Evolutionary conservation across 30 jellyfish, hydroid and myxozoan species (phyloP).

Genomic region (Catostylus mosaicus): DNA sequence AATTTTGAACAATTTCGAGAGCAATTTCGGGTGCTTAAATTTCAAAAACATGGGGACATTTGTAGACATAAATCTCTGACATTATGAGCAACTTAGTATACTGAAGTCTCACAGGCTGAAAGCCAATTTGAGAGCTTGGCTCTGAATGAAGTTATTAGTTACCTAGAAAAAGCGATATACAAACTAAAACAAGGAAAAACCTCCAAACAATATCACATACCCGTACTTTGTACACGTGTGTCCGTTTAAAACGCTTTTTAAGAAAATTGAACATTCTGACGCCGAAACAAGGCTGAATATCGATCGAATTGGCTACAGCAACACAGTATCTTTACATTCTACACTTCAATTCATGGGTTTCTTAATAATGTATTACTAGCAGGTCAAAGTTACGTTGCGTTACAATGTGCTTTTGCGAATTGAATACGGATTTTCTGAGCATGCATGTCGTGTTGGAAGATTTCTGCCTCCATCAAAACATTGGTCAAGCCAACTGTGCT

Average conservation of each 20-base stretch:
- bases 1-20: no score
- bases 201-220: not conserved
- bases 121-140: no score
- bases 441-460: constrained; percentile 30
- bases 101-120: no score
- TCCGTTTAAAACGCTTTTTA: constrained; percentile 16
- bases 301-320: not conserved
- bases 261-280: constrained; percentile 16
- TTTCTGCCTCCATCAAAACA: constrained; percentile 4
- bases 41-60: no score
- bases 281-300: not conserved
- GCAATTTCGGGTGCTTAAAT: no score
- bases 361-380: not conserved
- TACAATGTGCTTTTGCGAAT: not conserved
- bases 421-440: not conserved
- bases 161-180: no score
- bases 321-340: not conserved
- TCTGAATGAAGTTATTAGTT: no score
- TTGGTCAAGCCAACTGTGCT: not conserved
- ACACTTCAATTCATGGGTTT: not conserved
- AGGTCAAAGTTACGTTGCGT: not conserved
- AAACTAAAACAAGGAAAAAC: not conserved
- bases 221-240: constrained; percentile 40
- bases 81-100: no score
- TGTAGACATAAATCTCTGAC: no score